Evolutionary conservation across 2,113 vertebrate species (phyloP), one percentile per base, ranked within the genome.

Genomic region (Pelecanus crispus): DNA sequence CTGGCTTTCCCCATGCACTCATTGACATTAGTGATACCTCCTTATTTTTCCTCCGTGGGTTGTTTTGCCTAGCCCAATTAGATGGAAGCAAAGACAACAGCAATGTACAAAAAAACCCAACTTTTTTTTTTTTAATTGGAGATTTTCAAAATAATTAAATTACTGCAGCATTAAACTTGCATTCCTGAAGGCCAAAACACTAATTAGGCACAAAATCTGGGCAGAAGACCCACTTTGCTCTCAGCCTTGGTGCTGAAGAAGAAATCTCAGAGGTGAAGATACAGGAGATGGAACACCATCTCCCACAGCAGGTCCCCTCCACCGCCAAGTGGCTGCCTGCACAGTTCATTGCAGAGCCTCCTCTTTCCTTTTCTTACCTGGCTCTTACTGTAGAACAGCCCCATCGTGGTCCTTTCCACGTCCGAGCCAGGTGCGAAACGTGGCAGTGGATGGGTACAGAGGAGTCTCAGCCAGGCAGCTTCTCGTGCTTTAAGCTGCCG

Each of bases 351-450:
- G 1, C 47, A 66, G 34, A 83, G 14, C 25, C 44, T 36, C 36
- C 36, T 55, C 53, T 45, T 65, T 21, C 74, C 9, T 32, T 84
- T 28, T 20, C 94, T 95, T 96, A 97, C 97, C 97, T 97, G 88
- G 56, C 26, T 87, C 19, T 91, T 97, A 67, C 97, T 97, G 93
- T 81, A 92, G 81, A 97, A 86, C 56, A 93, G 22, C 58, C 97
- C 97, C 97, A 97, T 97, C 0, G 71, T 32, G 74, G 6, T 72
- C 22, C 29, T 80, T n/a, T 5, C 34, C 0, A 4, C 0, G 5
- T 29, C 15, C 1, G 1, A 95, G 73, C 56, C 82, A 79, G 92
- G 9, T 24, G 40, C 1, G 13, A 31, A 75, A 26, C 0, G 40
- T 12, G 14, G 32, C 18, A 6, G 38, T 7, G 2, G 53, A 45